Evolutionary conservation across 2,888 invertebrate species (phyloP).

Genomic region (Volucella bombylans): DNA sequence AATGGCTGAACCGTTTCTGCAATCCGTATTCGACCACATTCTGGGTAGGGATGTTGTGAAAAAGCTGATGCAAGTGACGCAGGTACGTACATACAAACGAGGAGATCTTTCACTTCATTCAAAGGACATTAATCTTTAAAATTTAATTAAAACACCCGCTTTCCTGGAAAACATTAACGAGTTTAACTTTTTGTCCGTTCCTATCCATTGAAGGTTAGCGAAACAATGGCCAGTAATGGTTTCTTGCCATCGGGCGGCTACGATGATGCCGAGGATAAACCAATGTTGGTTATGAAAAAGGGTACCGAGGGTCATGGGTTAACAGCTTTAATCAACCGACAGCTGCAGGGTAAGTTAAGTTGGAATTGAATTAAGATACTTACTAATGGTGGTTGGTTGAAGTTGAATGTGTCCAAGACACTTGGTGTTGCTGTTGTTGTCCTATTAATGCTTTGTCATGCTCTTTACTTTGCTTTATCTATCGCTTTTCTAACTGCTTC

Average conservation of each 20-base stretch:
- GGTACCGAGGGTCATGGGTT: slow-evolving; percentile 88
- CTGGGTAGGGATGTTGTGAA: slow-evolving; percentile 93
- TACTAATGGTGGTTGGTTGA: slow-evolving; percentile 41
- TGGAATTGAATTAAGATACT: slow-evolving; percentile 43
- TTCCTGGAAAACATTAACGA: background rate
- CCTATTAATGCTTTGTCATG: slow-evolving; percentile 39
- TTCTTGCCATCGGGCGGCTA: slow-evolving; percentile 87
- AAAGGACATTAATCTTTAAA: slow-evolving; percentile 23
- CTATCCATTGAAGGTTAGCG: slow-evolving; percentile 85
- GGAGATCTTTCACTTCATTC: background rate
- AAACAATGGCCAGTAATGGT: slow-evolving; percentile 90
- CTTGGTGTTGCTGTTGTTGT: slow-evolving; percentile 1
- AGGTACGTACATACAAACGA: slow-evolving; percentile 76
- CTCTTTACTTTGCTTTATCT: slow-evolving; percentile 36
- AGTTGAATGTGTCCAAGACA: slow-evolving; percentile 47
- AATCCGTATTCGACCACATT: slow-evolving; percentile 93
- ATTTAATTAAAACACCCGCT: slow-evolving; percentile 41
- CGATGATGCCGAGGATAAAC: slow-evolving; percentile 89
- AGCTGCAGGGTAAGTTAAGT: slow-evolving; percentile 87
- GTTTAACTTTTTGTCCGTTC: background rate
- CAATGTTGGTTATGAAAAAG: slow-evolving; percentile 90
- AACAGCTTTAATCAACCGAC: slow-evolving; percentile 89
- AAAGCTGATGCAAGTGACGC: slow-evolving; percentile 91
- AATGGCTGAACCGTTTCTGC: slow-evolving; percentile 91
- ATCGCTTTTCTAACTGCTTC: slow-evolving; percentile 9